Evolutionary conservation across 2,797 vertebrate genomes (phyloP).

Genomic region (Astyanax mexicanus): DNA sequence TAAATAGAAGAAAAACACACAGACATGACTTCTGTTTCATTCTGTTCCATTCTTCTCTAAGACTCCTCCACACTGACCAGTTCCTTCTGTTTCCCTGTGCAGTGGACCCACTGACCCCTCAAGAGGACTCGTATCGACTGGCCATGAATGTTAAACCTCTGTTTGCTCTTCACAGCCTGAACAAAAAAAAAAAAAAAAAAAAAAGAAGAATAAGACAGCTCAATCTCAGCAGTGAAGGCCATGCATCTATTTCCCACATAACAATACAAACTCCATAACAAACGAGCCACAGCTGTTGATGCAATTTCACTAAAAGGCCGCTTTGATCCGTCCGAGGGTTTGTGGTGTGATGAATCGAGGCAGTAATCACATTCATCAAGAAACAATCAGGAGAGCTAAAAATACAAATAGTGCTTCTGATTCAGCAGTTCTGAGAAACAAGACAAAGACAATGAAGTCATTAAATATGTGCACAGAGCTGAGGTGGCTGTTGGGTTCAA

Average conservation of each 20-base stretch:
- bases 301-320: slow-evolving; percentile 1
- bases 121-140: neutral
- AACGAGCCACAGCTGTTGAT: neutral
- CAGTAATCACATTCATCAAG: neutral
- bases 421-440: neutral
- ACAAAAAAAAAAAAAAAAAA: neutral
- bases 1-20: neutral
- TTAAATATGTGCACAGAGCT: neutral
- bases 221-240: neutral
- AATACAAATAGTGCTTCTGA: neutral
- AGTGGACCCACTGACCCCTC: neutral
- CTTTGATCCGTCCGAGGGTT: neutral
- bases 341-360: neutral
- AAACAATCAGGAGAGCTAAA: neutral
- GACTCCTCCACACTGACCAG: neutral
- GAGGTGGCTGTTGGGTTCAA: neutral
- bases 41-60: neutral
- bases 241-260: neutral
- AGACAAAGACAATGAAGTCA: neutral
- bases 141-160: neutral
- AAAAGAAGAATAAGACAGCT: neutral
- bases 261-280: neutral
- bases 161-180: neutral
- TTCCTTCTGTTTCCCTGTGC: neutral
- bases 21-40: neutral